These are phyloP conservation scores for Cyphomyrus plagiostoma DNA, from an alignment of 2,113 vertebrate species.

Conservation along the genomic window DNA sequence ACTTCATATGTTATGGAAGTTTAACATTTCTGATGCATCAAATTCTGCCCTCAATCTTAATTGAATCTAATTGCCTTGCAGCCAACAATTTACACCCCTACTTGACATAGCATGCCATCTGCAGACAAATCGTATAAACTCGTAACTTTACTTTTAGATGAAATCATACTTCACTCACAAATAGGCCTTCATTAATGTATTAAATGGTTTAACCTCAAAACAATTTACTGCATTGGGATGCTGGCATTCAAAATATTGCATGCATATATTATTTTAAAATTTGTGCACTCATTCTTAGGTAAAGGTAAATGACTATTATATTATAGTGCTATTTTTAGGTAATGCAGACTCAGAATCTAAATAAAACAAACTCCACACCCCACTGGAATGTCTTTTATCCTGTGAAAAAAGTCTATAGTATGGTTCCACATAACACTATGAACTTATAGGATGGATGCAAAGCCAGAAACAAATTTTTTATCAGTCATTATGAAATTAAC, in stretches of 20 bases:
- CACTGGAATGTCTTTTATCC: neutral
- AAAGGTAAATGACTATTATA: neutral
- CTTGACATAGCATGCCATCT: neutral
- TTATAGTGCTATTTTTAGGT: neutral
- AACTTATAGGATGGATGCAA: neutral
- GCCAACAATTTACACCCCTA: neutral
- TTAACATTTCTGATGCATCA: neutral
- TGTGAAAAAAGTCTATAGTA: neutral
- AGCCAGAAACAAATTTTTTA: neutral
- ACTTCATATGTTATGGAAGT: too few relatives aligned
- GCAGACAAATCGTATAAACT: neutral
- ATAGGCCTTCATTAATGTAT: neutral
- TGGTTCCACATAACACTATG: neutral
- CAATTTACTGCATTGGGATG: neutral
- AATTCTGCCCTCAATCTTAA: neutral
- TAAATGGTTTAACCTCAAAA: neutral
- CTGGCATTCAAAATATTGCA: neutral
- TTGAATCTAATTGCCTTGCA: neutral
- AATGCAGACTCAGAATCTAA: neutral
- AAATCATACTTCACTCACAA: neutral
- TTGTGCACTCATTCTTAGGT: neutral
- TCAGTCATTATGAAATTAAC: neutral
- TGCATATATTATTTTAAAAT: neutral
- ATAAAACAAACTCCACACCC: neutral
- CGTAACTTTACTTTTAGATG: neutral